Conservation (phyloP, 2,797 vertebrate genomes). For the Pipistrellus pipistrellus region DNA sequence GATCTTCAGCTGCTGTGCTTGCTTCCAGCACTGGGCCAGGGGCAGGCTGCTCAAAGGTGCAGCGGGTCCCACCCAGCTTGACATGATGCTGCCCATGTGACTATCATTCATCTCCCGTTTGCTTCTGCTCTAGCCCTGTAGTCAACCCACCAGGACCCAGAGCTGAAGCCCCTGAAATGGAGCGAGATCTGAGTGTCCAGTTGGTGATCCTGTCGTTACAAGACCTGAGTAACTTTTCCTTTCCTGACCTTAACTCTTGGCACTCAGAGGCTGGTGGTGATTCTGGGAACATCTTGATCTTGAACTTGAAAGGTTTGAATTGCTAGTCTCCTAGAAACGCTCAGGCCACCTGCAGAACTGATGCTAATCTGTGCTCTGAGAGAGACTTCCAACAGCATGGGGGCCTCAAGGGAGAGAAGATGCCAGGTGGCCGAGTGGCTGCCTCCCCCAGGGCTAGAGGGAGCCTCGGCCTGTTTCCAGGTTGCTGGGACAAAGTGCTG, state of each 20-base stretch:
- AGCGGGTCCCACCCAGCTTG: background rate
- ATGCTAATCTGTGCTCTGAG: background rate
- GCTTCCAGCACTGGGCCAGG: background rate
- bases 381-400: background rate
- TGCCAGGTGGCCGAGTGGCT: background rate
- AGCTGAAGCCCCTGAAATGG: background rate
- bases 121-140: background rate
- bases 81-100: accelerated
- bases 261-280: conserved; percentile 39
- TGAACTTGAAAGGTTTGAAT: conserved; percentile 42
- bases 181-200: background rate
- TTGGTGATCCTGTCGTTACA: background rate
- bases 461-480: background rate
- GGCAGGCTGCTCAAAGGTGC: background rate
- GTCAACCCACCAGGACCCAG: background rate
- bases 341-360: background rate
- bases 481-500: background rate
- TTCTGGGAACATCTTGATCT: conserved; percentile 55
- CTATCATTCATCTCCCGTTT: background rate
- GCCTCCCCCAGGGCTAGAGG: background rate
- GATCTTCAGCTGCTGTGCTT: background rate
- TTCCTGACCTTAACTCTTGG: background rate
- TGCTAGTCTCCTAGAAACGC: conserved; percentile 16
- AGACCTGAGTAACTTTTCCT: background rate
- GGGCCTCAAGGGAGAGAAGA: conserved; percentile 3